Conservation (phyloP, 2,888 invertebrate genomes). For the Lithophane semibrunnea region DNA sequence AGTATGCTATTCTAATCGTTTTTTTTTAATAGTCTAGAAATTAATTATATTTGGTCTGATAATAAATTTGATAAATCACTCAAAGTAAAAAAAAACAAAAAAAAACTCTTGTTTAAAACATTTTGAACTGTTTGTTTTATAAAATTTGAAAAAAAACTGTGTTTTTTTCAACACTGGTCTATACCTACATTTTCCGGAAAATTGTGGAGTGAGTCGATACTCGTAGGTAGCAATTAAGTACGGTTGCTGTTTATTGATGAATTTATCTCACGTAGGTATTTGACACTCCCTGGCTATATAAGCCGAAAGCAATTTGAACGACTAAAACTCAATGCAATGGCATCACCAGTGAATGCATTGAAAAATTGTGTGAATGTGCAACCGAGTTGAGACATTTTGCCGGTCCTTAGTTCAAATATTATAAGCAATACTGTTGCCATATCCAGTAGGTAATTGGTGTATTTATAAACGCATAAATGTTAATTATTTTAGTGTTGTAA, state of each 20-base stretch:
- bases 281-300: slow-evolving; percentile 15
- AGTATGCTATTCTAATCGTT: too few species aligned
- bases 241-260: not conserved
- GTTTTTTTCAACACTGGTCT: too few species aligned
- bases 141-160: too few species aligned
- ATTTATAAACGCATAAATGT: slow-evolving; percentile 18
- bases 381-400: slow-evolving; percentile 28
- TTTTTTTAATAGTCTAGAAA: too few species aligned
- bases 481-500: slow-evolving; percentile 10
- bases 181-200: not conserved
- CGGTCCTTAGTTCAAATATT: slow-evolving; percentile 11
- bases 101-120: too few species aligned
- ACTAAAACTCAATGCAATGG: not conserved
- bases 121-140: too few species aligned
- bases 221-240: not conserved
- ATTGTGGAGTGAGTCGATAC: not conserved
- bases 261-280: slow-evolving; percentile 6
- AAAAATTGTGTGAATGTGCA: slow-evolving; percentile 19
- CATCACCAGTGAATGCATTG: slow-evolving; percentile 12
- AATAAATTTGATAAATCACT: too few species aligned
- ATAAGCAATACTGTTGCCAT: slow-evolving; percentile 19
- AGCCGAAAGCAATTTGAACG: slow-evolving; percentile 1
- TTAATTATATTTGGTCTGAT: too few species aligned
- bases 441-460: slow-evolving; percentile 40
- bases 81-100: too few species aligned